Conservation (phyloP, 2,113 vertebrate species). For the Periophthalmus modestus region DNA sequence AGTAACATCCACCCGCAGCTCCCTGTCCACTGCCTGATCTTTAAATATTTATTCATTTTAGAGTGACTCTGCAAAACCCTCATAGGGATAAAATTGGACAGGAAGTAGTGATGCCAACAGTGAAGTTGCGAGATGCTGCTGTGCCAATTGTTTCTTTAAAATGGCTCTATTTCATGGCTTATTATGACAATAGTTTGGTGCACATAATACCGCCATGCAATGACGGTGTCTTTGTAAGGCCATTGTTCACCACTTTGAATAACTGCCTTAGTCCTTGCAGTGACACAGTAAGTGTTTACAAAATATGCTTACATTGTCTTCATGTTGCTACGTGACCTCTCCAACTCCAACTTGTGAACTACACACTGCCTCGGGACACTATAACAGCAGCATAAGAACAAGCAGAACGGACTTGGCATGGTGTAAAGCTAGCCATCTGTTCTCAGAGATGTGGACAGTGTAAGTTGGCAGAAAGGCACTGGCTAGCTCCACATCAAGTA, state of each 20-base stretch:
- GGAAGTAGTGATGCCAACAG: too few species aligned
- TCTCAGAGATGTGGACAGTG: constrained; percentile 59
- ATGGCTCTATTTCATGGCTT: too few species aligned
- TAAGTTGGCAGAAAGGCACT: constrained; percentile 42
- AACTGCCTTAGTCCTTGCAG: background rate
- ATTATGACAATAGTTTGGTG: too few species aligned
- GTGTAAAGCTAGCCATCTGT: constrained; percentile 64
- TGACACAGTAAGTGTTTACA: background rate
- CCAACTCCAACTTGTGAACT: constrained; percentile 17
- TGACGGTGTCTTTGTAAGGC: too few species aligned
- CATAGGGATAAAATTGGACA: too few species aligned
- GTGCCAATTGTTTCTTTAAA: too few species aligned
- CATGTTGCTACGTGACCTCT: constrained; percentile 14
- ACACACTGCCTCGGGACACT: constrained; percentile 19
- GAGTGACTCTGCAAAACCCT: too few species aligned
- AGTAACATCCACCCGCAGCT: too few species aligned
- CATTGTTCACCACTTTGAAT: background rate
- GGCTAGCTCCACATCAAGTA: constrained; percentile 17
- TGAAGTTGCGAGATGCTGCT: too few species aligned
- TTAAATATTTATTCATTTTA: too few species aligned
- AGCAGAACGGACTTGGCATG: constrained; percentile 58
- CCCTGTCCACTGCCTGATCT: too few species aligned
- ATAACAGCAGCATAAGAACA: constrained; percentile 16
- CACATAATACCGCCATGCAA: too few species aligned
- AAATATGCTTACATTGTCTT: constrained; percentile 2